phyloP scores from a whole-genome alignment of 2,113 vertebrate genomes.

The Neofelis nebulosa region DNA sequence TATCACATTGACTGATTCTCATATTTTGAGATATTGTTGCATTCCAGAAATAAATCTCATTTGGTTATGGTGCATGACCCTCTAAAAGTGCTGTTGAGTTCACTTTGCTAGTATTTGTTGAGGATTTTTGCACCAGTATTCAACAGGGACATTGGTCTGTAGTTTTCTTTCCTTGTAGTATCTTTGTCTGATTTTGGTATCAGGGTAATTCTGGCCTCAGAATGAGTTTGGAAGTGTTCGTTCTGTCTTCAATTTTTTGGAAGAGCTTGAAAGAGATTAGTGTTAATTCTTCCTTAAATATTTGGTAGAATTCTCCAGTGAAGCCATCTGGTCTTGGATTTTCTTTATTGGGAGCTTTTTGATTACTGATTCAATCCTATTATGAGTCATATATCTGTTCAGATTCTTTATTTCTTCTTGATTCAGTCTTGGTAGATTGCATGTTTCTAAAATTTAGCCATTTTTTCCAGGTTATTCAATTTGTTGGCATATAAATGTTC shows the following conservation, averaged over 20 bases:
- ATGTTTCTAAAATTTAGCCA: background rate
- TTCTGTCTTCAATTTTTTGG: background rate
- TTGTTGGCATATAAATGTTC: background rate
- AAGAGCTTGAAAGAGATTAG: background rate
- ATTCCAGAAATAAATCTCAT: background rate
- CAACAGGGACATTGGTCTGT: background rate
- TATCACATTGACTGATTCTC: background rate
- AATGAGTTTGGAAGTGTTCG: background rate
- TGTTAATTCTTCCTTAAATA: background rate
- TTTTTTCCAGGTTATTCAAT: background rate
- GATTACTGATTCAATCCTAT: background rate
- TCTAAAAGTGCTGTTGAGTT: background rate
- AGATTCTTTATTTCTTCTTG: background rate
- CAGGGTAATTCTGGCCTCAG: background rate
- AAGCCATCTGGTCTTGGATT: background rate
- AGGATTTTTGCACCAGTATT: background rate
- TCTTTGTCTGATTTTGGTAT: background rate
- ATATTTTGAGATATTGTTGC: background rate
- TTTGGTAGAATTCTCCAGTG: background rate
- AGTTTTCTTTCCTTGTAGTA: background rate
- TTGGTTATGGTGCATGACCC: background rate
- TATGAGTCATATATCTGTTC: background rate
- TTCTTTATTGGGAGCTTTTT: background rate
- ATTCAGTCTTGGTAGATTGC: background rate
- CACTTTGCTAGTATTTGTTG: background rate